Evolutionary conservation across 2,113 vertebrate species (phyloP).

Genomic region (Meles meles): DNA sequence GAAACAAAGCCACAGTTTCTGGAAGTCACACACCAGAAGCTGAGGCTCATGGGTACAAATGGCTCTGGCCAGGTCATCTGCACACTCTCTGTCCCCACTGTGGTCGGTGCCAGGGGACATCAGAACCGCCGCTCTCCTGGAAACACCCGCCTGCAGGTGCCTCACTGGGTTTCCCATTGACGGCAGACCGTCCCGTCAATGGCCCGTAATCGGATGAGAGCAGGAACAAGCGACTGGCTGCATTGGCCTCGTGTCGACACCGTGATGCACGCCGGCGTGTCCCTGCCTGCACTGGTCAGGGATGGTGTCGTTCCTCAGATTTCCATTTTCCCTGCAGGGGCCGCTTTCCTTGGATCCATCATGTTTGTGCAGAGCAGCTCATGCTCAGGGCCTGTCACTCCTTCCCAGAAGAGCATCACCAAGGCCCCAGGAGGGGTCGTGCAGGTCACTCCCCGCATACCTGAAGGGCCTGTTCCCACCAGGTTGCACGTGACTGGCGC

Average conservation of each 20-base stretch:
- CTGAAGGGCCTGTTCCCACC: neutral
- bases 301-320: too few species aligned
- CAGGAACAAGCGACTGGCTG: rapidly evolving
- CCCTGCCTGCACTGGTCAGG: rapidly evolving
- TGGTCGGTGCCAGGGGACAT: rapidly evolving
- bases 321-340: neutral
- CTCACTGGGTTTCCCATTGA: too few species aligned
- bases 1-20: neutral
- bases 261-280: rapidly evolving
- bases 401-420: neutral
- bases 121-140: too few species aligned
- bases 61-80: neutral
- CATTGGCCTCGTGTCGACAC: neutral
- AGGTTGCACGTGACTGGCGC: neutral
- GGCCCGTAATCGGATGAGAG: rapidly evolving
- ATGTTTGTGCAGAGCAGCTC: rapidly evolving
- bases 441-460: rapidly evolving
- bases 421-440: neutral
- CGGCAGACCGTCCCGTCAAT: neutral
- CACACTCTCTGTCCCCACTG: neutral
- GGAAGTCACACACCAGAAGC: neutral
- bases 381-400: too few species aligned
- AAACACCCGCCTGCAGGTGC: neutral
- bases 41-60: neutral
- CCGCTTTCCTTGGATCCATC: neutral